Evolutionary conservation across 1,140 invertebrate species (phyloP).

Genomic region (Popillia japonica): DNA sequence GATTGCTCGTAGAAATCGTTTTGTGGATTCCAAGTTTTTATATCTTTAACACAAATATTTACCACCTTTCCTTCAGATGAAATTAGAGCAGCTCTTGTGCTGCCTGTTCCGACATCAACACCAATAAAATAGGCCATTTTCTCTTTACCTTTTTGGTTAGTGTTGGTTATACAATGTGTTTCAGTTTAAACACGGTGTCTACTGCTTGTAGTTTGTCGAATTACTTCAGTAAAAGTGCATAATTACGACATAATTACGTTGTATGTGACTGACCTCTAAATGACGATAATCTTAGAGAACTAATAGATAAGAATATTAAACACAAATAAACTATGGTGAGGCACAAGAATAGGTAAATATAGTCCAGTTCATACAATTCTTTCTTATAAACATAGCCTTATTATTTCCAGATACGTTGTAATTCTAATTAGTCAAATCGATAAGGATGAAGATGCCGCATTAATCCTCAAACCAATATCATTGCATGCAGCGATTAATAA

Average conservation of each 20-base stretch:
- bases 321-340: slow-evolving; percentile 66
- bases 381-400: slow-evolving; percentile 15
- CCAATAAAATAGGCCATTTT: slow-evolving; percentile 77
- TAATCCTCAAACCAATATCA: slow-evolving; percentile 66
- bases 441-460: slow-evolving; percentile 59
- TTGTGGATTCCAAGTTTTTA: slow-evolving; percentile 80
- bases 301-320: slow-evolving; percentile 28
- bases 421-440: slow-evolving; percentile 48
- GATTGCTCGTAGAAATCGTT: slow-evolving; percentile 90
- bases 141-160: neutral
- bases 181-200: neutral
- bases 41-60: slow-evolving; percentile 69
- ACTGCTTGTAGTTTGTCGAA: neutral
- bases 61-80: slow-evolving; percentile 72
- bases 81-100: slow-evolving; percentile 85
- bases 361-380: neutral
- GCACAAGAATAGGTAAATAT: slow-evolving; percentile 71
- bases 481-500: slow-evolving; percentile 68
- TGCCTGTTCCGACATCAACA: slow-evolving; percentile 93
- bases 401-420: slow-evolving; percentile 50
- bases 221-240: neutral
- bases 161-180: neutral
- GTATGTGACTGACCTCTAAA: slow-evolving; percentile 18
- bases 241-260: neutral
- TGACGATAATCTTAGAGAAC: neutral